A percentile compares a stretch with the other conserved stretches of the same genome.
These are phyloP conservation scores for Ictidomys tridecemlineatus DNA, from an alignment of 2,113 vertebrate genomes.

Conservation along the genomic window DNA sequence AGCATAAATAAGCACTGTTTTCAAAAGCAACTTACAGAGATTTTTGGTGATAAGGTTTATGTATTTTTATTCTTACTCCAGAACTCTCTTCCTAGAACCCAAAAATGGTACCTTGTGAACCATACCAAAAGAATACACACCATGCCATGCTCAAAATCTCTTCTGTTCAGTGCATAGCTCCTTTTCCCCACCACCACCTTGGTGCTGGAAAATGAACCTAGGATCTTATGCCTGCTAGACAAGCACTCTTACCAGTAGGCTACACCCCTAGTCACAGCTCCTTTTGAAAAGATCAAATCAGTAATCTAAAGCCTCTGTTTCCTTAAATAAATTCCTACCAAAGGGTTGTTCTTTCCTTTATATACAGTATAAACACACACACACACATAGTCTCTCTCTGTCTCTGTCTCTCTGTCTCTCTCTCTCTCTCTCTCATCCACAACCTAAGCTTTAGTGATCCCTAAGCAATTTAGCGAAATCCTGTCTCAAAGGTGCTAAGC, in stretches of 20 bases:
- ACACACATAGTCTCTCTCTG: neutral
- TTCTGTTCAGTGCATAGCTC: neutral
- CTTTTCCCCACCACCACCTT: too few relatives aligned
- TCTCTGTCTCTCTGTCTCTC: neutral
- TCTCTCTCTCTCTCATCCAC: neutral
- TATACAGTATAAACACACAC: neutral
- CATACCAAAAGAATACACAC: neutral
- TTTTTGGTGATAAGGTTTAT: neutral
- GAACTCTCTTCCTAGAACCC: neutral
- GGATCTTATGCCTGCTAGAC: too few relatives aligned
- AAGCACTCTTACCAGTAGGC: too few relatives aligned
- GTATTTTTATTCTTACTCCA: neutral
- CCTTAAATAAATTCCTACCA: neutral
- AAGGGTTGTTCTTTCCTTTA: neutral
- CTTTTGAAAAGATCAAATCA: neutral
- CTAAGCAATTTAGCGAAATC: too few relatives aligned
- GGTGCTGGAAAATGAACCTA: too few relatives aligned
- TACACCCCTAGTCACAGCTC: too few relatives aligned
- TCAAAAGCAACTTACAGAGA: conserved; percentile 18
- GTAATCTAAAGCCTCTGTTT: neutral
- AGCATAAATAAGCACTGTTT: neutral
- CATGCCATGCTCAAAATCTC: neutral
- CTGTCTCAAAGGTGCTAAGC: too few relatives aligned
- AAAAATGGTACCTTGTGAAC: neutral
- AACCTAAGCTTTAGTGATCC: too few relatives aligned